Base-by-base conservation (phyloP, 2,797 vertebrate species). In the Ceyx erithaca region DNA sequence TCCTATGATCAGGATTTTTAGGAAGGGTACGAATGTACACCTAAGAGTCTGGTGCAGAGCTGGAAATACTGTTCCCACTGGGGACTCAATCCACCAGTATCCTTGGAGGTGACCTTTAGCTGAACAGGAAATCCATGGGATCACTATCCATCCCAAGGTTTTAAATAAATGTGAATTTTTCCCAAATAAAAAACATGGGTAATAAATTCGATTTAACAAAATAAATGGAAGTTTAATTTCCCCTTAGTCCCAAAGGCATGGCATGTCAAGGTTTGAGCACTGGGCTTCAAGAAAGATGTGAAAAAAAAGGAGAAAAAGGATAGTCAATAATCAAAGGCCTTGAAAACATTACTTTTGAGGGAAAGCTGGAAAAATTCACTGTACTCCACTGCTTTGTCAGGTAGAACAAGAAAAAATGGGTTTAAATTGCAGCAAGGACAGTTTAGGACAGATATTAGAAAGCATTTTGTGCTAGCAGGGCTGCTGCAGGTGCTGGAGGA, bases 401-500 rank as follows among this genome's bases (percentile, higher is more conserved):
- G 19, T 43, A 72, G 57, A 69, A 59, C 17, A 83, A 63, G 71
- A 87, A 87, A 8, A 80, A 95, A 90, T 48, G 19, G 23, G 30
- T 68, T 89, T 89, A 75, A 80, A 85, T 41, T 87, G 66, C 66
- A 83, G 30, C 30, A 64, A 82, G 51, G 31, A 68, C 41, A 83
- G 59, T 54, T 89, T 46, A 80, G 25, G 22, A 26, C 30, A 48
- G 62, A 13, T 62, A 70, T 89, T 81, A 73, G 61, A 87, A 80
- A 90, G 41, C 61, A 76, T 55, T 92, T 84, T 90, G 37, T 67
- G 70, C 57, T 13, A 81, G 22, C 18, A 67, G 28, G n/a, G 31
- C 31, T 89, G 48, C 52, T 63, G 7, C 35, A 68, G 64, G 54
- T n/a, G 35, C 12, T 16, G 46, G 52, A 86, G 20, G 33, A 61